Percentiles rank a stretch among this genome's conserved stretches.
These are phyloP conservation scores for Eupleurogrammus muticus DNA, from an alignment of 2,797 vertebrate genomes.

Conservation along the genomic window DNA sequence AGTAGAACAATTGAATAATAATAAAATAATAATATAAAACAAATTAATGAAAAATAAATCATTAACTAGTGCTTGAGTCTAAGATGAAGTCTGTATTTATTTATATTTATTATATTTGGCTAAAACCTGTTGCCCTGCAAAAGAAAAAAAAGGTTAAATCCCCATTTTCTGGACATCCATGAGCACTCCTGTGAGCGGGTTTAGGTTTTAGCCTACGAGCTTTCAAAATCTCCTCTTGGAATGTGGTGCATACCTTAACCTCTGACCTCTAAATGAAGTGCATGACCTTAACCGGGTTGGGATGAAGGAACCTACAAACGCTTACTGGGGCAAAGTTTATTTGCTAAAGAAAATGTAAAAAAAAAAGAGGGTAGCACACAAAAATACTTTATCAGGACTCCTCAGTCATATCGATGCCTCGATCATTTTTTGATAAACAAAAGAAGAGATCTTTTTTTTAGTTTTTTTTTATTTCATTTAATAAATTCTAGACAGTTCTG, in stretches of 20 bases:
- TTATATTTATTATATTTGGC: neutral
- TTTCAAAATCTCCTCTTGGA: constrained; percentile 54
- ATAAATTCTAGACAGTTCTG: no score
- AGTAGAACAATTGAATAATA: neutral
- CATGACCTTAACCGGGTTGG: constrained; percentile 48
- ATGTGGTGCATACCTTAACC: constrained; percentile 63
- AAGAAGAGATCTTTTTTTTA: neutral
- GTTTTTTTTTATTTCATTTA: neutral
- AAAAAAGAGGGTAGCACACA: constrained; percentile 14
- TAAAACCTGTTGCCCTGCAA: neutral
- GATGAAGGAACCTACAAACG: constrained; percentile 44
- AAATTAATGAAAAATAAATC: no score
- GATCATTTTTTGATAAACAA: neutral
- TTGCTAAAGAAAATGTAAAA: constrained; percentile 25
- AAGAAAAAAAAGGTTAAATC: neutral
- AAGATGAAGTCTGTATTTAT: neutral
- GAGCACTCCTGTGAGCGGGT: constrained; percentile 8
- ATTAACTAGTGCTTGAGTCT: no score
- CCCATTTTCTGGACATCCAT: neutral
- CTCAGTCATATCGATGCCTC: neutral
- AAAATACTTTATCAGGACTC: neutral
- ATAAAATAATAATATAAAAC: no score
- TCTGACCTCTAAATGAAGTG: constrained; percentile 60
- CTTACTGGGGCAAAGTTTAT: constrained; percentile 69
- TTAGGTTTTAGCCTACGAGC: constrained; percentile 25